Evolutionary conservation across 2,113 vertebrate genomes (phyloP).

Genomic region (Odobenus rosmarus): DNA sequence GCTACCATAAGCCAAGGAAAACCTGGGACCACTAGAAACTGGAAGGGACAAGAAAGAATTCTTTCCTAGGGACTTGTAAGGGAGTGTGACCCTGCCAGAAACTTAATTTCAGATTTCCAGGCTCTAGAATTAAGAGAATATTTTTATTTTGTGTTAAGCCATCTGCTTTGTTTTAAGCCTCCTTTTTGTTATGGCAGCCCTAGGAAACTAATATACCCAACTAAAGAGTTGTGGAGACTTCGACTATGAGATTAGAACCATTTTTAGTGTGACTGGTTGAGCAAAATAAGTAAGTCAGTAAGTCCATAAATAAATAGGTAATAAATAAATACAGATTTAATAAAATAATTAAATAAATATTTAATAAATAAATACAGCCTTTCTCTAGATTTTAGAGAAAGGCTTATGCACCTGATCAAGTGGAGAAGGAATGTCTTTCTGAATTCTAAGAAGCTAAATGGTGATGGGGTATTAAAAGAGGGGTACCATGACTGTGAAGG

Average conservation of each 20-base stretch:
- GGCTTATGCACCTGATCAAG: neutral
- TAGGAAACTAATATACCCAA: neutral
- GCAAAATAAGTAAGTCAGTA: neutral
- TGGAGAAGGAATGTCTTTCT: neutral
- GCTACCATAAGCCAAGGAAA: neutral
- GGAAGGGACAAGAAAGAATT: neutral
- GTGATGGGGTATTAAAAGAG: neutral
- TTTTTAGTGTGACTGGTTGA: neutral
- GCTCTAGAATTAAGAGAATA: neutral
- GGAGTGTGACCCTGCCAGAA: neutral
- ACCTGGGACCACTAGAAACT: neutral
- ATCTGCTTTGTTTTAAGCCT: neutral
- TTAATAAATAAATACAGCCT: neutral
- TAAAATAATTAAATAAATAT: neutral
- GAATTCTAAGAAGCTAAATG: neutral
- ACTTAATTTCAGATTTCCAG: neutral
- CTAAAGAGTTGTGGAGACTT: neutral
- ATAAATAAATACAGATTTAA: neutral
- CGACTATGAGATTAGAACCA: neutral
- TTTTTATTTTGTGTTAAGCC: neutral
- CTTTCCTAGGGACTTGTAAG: neutral
- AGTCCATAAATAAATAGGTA: neutral
- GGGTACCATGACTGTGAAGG: neutral
- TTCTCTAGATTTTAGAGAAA: constrained; percentile 20
- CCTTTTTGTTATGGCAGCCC: neutral